Evolutionary conservation across 30 jellyfish, hydroid and myxozoan species (phyloP).

Genomic region (Turritopsis dohrnii): DNA sequence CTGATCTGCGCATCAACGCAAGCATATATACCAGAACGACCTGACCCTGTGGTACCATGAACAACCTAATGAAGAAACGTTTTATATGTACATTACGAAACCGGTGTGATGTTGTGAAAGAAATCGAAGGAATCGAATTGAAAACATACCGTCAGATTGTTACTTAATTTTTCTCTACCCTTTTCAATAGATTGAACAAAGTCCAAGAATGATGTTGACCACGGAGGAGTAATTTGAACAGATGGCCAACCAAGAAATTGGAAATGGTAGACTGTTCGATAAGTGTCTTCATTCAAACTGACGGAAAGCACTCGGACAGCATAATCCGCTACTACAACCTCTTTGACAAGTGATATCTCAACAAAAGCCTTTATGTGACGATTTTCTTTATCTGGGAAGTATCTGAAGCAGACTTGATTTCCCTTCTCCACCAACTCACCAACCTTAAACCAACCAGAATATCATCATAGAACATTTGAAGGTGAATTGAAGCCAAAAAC

Average conservation of each 20-base stretch:
- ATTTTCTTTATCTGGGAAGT: constrained; percentile 7
- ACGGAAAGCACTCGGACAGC: not conserved
- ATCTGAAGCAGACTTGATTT: constrained; percentile 24
- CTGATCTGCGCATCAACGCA: constrained; percentile 48
- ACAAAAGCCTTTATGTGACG: constrained; percentile 6
- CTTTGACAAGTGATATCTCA: not conserved
- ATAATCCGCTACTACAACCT: not conserved
- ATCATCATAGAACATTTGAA: not conserved
- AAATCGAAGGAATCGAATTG: no score
- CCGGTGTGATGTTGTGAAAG: not conserved
- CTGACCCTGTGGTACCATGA: constrained; percentile 69
- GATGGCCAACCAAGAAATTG: constrained; percentile 76
- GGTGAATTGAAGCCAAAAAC: no score
- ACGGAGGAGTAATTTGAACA: constrained; percentile 37
- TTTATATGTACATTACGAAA: not conserved
- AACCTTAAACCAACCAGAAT: constrained; percentile 6
- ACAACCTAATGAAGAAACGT: constrained; percentile 39
- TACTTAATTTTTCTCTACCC: not conserved
- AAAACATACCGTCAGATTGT: constrained; percentile 7
- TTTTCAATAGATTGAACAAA: constrained; percentile 26
- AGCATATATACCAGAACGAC: constrained; percentile 64
- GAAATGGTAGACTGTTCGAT: constrained; percentile 42
- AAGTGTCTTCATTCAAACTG: constrained; percentile 13
- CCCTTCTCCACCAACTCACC: constrained; percentile 25
- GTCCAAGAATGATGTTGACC: constrained; percentile 58